Evolutionary conservation across 2,113 vertebrate genomes (phyloP).

Genomic region (Pseudopipra pipra): DNA sequence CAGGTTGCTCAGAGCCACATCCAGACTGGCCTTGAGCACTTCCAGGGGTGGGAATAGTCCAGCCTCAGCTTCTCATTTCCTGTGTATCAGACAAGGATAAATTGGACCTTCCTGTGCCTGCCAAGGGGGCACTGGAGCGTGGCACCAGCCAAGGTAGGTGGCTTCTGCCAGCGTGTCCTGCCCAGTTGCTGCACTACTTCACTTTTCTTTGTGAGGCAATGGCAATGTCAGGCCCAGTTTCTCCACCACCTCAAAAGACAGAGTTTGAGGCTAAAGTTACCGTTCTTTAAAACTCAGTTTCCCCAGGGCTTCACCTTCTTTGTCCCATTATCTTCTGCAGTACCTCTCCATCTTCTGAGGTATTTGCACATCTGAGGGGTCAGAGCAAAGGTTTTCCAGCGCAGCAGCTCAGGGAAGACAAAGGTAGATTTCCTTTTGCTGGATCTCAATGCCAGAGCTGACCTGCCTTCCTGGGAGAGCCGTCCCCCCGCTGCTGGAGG

Average conservation of each 20-base stretch:
- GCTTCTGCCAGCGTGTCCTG: fast-evolving
- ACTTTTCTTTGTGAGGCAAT: fast-evolving
- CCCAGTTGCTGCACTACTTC: not conserved
- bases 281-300: not conserved
- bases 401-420: not conserved
- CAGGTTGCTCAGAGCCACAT: not conserved
- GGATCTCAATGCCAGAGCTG: not conserved
- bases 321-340: not conserved
- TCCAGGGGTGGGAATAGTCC: not conserved
- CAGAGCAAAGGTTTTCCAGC: not conserved
- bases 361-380: slow-evolving; percentile 3
- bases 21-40: not conserved
- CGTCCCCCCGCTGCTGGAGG: not conserved
- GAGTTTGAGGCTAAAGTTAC: not conserved
- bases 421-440: not conserved
- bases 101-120: not conserved
- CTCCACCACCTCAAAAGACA: not conserved
- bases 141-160: not conserved
- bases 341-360: not conserved
- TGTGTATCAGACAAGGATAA: no score
- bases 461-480: not conserved
- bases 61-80: not conserved
- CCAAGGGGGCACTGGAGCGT: not conserved
- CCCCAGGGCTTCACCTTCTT: not conserved
- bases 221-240: not conserved